A percentile compares a stretch with the other conserved stretches of the same genome.
Evolutionary conservation across 2,888 invertebrate species (phyloP).

Genomic region (Griposia aprilina): DNA sequence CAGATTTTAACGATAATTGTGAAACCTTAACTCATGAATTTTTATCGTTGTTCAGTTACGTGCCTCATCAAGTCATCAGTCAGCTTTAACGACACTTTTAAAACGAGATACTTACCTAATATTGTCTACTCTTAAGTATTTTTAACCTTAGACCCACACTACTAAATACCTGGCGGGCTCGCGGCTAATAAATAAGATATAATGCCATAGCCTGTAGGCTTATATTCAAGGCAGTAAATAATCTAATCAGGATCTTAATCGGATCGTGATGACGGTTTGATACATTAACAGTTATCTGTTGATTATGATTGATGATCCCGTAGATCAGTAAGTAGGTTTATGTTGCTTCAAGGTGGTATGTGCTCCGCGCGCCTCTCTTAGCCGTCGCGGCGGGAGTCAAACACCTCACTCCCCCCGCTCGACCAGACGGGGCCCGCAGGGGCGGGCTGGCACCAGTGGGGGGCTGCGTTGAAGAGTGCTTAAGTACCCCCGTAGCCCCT

Average conservation of each 20-base stretch:
- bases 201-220: neutral
- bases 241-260: slow-evolving; percentile 45
- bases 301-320: slow-evolving; percentile 30
- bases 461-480: too few species aligned
- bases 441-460: too few species aligned
- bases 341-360: neutral
- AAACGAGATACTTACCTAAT: neutral
- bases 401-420: too few species aligned
- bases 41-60: neutral
- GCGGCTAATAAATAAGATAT: slow-evolving; percentile 2
- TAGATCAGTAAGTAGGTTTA: slow-evolving; percentile 34
- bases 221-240: neutral
- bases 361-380: too few species aligned
- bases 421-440: too few species aligned
- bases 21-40: neutral
- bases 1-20: neutral
- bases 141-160: slow-evolving; percentile 1
- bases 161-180: too few species aligned
- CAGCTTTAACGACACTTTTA: neutral
- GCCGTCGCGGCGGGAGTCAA: too few species aligned
- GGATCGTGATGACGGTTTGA: slow-evolving; percentile 46
- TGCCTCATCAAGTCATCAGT: slow-evolving; percentile 4
- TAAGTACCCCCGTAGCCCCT: too few species aligned
- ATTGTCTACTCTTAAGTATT: neutral
- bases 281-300: slow-evolving; percentile 40